phyloP scores from a whole-genome alignment of 2,888 invertebrate genomes.

The Aphodius sticticus region DNA sequence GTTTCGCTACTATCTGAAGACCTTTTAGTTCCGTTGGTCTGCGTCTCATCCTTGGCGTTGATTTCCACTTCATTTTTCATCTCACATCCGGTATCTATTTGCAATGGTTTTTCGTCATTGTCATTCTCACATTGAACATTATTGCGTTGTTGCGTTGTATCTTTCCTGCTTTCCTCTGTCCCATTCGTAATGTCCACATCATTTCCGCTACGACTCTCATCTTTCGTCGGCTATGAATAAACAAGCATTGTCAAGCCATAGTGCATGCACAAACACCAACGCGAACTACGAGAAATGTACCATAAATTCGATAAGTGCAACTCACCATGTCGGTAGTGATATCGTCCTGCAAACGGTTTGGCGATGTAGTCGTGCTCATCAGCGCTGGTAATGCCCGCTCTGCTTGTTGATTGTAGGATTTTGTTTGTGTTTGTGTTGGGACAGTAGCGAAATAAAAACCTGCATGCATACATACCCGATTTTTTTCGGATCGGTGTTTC shows the following conservation, averaged over 20 bases:
- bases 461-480: conserved; percentile 34
- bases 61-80: conserved; percentile 26
- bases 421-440: conserved; percentile 40
- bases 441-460: conserved; percentile 34
- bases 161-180: conserved; percentile 14
- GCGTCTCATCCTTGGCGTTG: conserved; percentile 24
- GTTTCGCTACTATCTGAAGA: conserved; percentile 25
- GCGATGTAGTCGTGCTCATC: conserved; percentile 22
- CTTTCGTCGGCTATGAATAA: conserved; percentile 26
- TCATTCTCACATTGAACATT: conserved; percentile 32
- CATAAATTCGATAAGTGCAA: not conserved
- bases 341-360: conserved; percentile 7
- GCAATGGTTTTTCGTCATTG: conserved; percentile 38
- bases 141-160: conserved; percentile 11
- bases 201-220: conserved; percentile 12
- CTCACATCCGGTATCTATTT: conserved; percentile 36
- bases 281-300: not conserved
- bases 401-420: conserved; percentile 40
- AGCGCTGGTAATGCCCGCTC: conserved; percentile 22
- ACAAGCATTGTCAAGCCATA: not conserved
- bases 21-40: conserved; percentile 30
- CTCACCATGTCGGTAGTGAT: conserved; percentile 14
- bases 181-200: too few relatives aligned
- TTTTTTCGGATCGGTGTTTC: conserved; percentile 16
- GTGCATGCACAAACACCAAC: not conserved